Evolutionary conservation across 2,797 vertebrate genomes (phyloP).

Genomic region (Xenentodon cancila): DNA sequence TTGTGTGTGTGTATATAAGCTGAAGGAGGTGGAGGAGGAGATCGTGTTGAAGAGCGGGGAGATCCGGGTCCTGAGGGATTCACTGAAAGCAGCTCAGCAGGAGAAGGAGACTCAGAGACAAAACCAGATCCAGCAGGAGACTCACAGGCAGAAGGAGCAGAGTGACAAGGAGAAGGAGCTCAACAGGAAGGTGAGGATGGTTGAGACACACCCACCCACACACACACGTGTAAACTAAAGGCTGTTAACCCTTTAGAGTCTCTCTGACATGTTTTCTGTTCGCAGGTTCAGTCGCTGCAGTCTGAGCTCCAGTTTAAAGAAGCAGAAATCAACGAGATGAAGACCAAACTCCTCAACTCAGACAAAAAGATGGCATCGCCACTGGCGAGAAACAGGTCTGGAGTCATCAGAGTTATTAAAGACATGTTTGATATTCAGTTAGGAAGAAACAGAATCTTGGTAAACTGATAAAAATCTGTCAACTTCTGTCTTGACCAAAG

Average conservation of each 20-base stretch:
- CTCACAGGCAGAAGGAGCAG: slow-evolving; percentile 84
- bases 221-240: neutral
- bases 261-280: neutral
- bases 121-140: slow-evolving; percentile 81
- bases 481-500: no score
- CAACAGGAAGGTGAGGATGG: slow-evolving; percentile 86
- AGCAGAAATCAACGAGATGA: slow-evolving; percentile 94
- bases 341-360: slow-evolving; percentile 83
- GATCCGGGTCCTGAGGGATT: slow-evolving; percentile 92
- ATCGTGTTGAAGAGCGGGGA: slow-evolving; percentile 92
- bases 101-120: slow-evolving; percentile 88
- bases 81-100: slow-evolving; percentile 85
- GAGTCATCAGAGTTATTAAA: no score
- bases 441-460: no score
- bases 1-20: slow-evolving; percentile 64
- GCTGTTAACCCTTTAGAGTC: neutral
- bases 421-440: neutral
- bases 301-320: slow-evolving; percentile 97
- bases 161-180: slow-evolving; percentile 91
- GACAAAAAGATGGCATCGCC: slow-evolving; percentile 79
- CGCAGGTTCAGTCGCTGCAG: slow-evolving; percentile 91
- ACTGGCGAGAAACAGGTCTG: slow-evolving; percentile 79
- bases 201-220: neutral
- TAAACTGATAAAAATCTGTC: no score
- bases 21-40: slow-evolving; percentile 90